Percentiles rank a stretch among this genome's conserved stretches.
Conservation (phyloP, 37 sponge, comb jelly and placozoan genomes). For the Cliona cf. orientalis region DNA sequence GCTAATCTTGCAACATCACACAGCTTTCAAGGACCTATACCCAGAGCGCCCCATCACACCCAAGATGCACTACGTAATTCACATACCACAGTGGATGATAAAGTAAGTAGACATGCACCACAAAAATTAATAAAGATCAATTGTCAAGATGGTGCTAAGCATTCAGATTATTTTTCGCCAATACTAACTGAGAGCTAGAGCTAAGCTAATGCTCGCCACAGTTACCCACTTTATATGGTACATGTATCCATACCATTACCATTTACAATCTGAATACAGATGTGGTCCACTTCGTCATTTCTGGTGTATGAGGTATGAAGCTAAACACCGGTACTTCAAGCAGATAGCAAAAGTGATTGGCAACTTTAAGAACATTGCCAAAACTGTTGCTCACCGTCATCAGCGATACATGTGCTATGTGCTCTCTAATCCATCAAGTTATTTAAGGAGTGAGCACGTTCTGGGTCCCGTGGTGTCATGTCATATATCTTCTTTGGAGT, state of each 20-base stretch:
- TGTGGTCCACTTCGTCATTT: background rate
- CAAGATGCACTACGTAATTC: constrained; percentile 19
- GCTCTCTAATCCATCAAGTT: background rate
- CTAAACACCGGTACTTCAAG: constrained; percentile 5
- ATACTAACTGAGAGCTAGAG: too few species aligned
- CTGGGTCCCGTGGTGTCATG: background rate
- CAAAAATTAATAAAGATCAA: too few species aligned
- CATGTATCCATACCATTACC: background rate
- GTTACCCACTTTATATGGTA: too few species aligned
- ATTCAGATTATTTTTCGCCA: too few species aligned
- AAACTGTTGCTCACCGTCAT: background rate
- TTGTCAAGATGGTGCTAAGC: too few species aligned
- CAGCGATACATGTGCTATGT: constrained; percentile 5
- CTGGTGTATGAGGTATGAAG: constrained; percentile 13
- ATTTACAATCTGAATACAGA: background rate
- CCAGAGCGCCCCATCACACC: background rate
- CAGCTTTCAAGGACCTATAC: background rate
- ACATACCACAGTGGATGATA: constrained; percentile 5
- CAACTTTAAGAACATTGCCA: constrained; percentile 8
- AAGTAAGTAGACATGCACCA: background rate
- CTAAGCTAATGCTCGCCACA: too few species aligned
- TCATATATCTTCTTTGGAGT: background rate
- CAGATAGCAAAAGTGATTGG: constrained; percentile 1
- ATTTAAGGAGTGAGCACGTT: background rate
- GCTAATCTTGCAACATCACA: background rate